A percentile compares a stretch with the other conserved stretches of the same genome.
Conservation (phyloP, 2,797 vertebrate genomes). For the Glossophaga mutica region DNA sequence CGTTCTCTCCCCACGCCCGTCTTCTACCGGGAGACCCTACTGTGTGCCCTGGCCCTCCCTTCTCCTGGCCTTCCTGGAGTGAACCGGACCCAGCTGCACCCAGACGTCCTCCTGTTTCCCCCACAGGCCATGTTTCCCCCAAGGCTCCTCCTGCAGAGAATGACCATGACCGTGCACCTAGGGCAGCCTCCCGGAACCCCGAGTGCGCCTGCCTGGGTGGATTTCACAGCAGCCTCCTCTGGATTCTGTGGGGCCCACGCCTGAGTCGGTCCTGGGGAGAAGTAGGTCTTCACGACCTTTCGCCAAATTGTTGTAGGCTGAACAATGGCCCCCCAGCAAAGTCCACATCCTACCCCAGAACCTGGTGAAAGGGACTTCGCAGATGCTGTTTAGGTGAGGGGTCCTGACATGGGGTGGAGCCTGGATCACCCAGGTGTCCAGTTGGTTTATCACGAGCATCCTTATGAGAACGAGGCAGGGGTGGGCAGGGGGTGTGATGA, state of each 20-base stretch:
- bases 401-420: not conserved
- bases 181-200: rapidly evolving
- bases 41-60: not conserved
- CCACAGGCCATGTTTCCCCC: not conserved
- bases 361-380: not conserved
- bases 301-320: not conserved
- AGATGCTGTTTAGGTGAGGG: not conserved
- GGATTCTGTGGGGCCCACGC: not conserved
- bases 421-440: not conserved
- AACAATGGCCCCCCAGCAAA: not conserved
- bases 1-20: rapidly evolving
- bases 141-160: not conserved
- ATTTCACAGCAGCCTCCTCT: not conserved
- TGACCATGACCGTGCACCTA: rapidly evolving
- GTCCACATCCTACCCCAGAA: not conserved
- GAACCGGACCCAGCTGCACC: not conserved
- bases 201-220: rapidly evolving
- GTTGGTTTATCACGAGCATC: not conserved
- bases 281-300: not conserved
- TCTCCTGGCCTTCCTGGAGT: not conserved
- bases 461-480: not conserved
- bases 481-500: not conserved
- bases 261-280: not conserved
- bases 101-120: not conserved
- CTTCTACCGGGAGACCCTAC: not conserved